phyloP scores from a whole-genome alignment of 2,888 invertebrate genomes.

The Autographa pulchrina region DNA sequence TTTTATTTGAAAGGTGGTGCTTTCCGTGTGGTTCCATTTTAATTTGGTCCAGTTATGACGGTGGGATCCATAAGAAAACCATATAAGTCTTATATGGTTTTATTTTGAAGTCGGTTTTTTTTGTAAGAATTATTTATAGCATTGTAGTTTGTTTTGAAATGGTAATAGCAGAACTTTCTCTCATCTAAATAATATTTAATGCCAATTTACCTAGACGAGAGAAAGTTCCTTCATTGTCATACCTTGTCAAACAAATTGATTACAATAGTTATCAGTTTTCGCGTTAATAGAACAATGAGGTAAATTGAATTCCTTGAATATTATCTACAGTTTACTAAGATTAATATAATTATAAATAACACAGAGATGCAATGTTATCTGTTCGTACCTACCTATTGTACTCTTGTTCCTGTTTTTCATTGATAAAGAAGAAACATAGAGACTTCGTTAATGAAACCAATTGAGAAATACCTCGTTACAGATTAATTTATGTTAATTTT shows the following conservation, averaged over 20 bases:
- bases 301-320: constrained; percentile 25
- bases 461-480: constrained; percentile 2
- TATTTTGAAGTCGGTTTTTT: no score
- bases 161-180: not conserved
- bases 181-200: not conserved
- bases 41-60: no score
- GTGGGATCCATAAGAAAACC: no score
- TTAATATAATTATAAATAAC: constrained; percentile 28
- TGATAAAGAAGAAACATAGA: constrained; percentile 34
- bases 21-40: no score
- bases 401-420: constrained; percentile 9
- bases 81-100: no score
- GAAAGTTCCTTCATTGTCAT: not conserved
- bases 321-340: constrained; percentile 41
- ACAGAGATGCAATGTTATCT: constrained; percentile 14
- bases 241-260: not conserved
- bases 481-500: not conserved
- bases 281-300: not conserved
- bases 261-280: not conserved
- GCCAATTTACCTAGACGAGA: not conserved
- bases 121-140: no score
- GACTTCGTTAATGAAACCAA: constrained; percentile 13
- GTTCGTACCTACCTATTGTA: not conserved
- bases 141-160: no score
- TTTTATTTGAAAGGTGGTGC: no score